Base-by-base conservation (phyloP, 2,797 vertebrate species). In the Muraenolepis orangiensis region DNA sequence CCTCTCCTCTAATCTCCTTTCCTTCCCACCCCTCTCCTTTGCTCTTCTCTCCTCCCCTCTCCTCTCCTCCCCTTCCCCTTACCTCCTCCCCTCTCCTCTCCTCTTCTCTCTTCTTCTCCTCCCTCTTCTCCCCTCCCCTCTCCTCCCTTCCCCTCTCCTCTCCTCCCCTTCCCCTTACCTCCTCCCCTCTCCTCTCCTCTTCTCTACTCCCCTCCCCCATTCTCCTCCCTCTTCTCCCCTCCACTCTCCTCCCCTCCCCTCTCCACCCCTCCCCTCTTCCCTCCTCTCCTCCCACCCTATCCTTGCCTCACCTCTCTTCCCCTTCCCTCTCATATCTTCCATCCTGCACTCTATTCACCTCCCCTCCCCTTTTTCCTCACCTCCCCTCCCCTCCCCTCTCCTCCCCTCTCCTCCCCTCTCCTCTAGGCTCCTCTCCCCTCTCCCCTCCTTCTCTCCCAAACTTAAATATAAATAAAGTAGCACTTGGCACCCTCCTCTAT, bases 401-500 rank as follows among this genome's bases (percentile, higher is more conserved):
- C n/a, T 20, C 61, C 1, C n/a, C n/a, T n/a, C n/a, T 4, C 34
- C 51, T 73, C 2, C 7, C n/a, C 51, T 66, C 20, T 31, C 23
- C 5, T 38, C 64, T 42, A 34, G 38, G 34, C 29, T 31, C 28
- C 13, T 32, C 10, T 38, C 23, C 0, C 42, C 71, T 46, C n/a
- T 32, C 70, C 34, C 16, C 75, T 40, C 34, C 23, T 29, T 71
- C 46, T 18, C 69, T 18, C 5, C 31, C 0, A 10, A 72, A 30
- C 34, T 64, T 29, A 72, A 82, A 77, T 40, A 40, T 40, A 13
- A 2, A 13, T 14, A 13, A 13, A 40, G 16, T 13, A 40, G 16
- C 36, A 73, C 79, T 80, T 87, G 85, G 85, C n/a, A 8, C 3
- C 6, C 81, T 78, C 70, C 11, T 29, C 66, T 82, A 4, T 20